Evolutionary conservation across 2,888 invertebrate species (phyloP), one percentile per base, ranked within the genome.

Genomic region (Ecdyonurus torrentis): DNA sequence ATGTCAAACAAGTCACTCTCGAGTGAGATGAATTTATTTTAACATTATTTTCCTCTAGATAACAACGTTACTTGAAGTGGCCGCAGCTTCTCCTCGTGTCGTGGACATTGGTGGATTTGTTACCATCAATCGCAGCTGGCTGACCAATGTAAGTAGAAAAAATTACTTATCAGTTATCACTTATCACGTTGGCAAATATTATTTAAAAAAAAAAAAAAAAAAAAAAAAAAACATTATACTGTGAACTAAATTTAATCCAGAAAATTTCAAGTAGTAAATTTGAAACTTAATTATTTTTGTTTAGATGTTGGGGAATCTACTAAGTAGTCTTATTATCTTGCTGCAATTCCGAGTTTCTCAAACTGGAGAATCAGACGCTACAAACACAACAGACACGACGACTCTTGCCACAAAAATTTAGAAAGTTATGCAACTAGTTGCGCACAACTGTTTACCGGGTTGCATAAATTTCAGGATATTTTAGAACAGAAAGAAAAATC

Each of bases 281-380:
- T 50, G 50, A 50, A 50, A 50, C 10, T 18, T 7, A 15, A 37
- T 5, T 55, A 5, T 37, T 15, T 5, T n/a, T 7, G 5, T 55
- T 7, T n/a, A 55, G 55, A 55, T 55, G 55, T n/a, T 55, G 55
- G 55, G 55, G 15, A 55, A 55, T 20, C 22, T 55, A 20, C 55
- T 55, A n/a, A 55, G 55, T n/a, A 55, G 55, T 20, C 55, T 55
- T 20, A 55, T 55, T n/a, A 55, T 55, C 55, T 20, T 55, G 55
- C 55, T 55, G n/a, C 55, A 55, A n/a, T 55, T 55, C 55, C 5
- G 20, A 20, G 55, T 55, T 5, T 22, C n/a, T 5, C 55, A 55
- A 22, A 55, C 15, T n/a, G 55, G 22, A 7, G 55, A 55, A 20
- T 5, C 10, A 20, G 7, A 5, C 7, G 5, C n/a, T 5, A 55